Percentiles rank a stretch among this genome's conserved stretches.
Evolutionary conservation across 2,797 vertebrate genomes (phyloP).

Genomic region (Tolypeutes matacus): DNA sequence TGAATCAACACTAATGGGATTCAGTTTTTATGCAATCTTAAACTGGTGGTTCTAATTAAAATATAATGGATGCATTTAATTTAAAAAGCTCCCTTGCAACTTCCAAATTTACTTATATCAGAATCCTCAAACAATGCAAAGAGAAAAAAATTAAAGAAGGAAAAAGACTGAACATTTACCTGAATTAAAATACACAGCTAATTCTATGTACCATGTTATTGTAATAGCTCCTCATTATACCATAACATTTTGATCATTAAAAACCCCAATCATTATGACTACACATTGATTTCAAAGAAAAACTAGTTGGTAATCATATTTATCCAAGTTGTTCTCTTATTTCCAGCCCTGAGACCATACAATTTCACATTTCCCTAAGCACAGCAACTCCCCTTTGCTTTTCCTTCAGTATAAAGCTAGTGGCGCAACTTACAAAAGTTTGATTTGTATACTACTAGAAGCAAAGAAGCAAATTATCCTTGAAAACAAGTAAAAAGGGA

Average conservation of each 20-base stretch:
- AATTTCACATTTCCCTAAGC: not conserved
- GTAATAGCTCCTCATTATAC: not conserved
- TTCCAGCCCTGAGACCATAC: not conserved
- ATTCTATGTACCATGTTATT: fast-evolving
- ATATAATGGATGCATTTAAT: not conserved
- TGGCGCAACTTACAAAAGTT: not conserved
- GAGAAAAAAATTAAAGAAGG: not conserved
- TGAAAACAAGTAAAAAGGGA: not conserved
- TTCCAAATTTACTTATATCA: not conserved
- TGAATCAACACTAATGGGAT: no score
- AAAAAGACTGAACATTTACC: not conserved
- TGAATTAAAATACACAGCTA: fast-evolving
- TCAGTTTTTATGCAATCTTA: no score
- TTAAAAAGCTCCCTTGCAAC: not conserved
- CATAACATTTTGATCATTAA: not conserved
- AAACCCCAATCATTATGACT: not conserved
- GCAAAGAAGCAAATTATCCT: not conserved
- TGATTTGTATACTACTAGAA: not conserved
- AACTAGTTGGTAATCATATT: not conserved
- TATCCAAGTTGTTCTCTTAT: not conserved
- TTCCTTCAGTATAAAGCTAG: not conserved
- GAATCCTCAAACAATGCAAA: no score
- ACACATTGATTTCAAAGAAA: not conserved
- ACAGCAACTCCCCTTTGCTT: not conserved
- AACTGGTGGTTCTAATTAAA: no score